Base-by-base conservation (phyloP, 2,113 vertebrate species). In the Oenanthe oenanthe region DNA sequence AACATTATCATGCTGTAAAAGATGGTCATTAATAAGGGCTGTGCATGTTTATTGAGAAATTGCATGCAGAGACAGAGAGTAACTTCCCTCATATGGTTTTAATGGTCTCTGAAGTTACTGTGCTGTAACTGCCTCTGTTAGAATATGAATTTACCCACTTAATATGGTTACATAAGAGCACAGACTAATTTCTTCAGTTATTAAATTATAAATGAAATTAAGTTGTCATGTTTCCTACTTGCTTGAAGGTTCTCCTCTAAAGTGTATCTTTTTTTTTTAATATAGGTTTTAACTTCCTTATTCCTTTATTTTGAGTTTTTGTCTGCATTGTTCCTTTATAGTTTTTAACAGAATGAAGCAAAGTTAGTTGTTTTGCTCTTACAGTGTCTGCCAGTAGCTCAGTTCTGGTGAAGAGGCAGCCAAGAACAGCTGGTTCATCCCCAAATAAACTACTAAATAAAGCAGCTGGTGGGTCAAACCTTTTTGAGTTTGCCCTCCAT, bases 131-230 rank as follows among this genome's bases (percentile, higher is more conserved):
- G 22, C 7, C 25, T 73, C 34, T 66, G 31, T 20, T 63, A 38
- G 22, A 72, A 70, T 53, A 68, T 73, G 54, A 51, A 86, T 93
- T 50, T 85, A 22, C 15, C 8, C 16, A 13, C 40, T 80, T 61
- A 85, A 51, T 66, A 28, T 22, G 40, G 38, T 24, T 80, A 26
- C 45, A 18, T 5, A 26, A 54, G 13, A 71, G 34, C 11, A 66
- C 20, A 74, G 51, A 78, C 47, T 32, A 58, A 62, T 62, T 75
- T 71, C 57, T 91, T 71, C 19, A 62, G 42, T 82, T 82, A 75
- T 56, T 84, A 89, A 89, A 88, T 89, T 77, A 78, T 45, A 78
- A 85, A 74, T 53, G 21, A 81, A 82, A 82, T 70, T 77, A 73
- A 50, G 20, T 51, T 70, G 28, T 53, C 29, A 21, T 31, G 5